Evolutionary conservation across 2,888 invertebrate species (phyloP), one percentile per base, ranked within the genome.

Genomic region (Lapara coniferarum): DNA sequence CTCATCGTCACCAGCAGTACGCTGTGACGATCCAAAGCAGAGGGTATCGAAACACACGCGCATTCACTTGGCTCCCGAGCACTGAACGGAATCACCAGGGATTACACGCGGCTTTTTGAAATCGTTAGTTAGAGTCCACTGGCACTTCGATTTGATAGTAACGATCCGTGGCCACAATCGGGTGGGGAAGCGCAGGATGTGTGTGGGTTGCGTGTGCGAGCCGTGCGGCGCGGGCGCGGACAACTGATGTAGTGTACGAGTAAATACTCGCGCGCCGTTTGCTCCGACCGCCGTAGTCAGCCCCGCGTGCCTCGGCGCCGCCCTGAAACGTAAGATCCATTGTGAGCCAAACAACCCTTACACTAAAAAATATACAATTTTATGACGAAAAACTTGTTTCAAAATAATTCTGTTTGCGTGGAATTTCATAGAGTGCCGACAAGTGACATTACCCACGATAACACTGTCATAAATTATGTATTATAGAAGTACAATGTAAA

Each of bases 1-100:
- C 89, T 95, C 96, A 95, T 96, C 96, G 95, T 96, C 96, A 95
- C 95, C 96, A 95, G 95, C 95, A 95, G 95, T 95, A 89, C 96
- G 96, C 95, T 96, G 96, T 96, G 96, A 95, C 95, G 97, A 97
- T 95, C 97, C 96, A 96, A 97, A 97, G 96, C 97, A 97, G 95
- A 96, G 95, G 95, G 96, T 96, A 94, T 97, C 97, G 95, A 97
- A 97, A 94, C 97, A 97, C 95, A 97, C 96, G 95, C 97, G 97
- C 97, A 97, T 97, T 96, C 96, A 96, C 95, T 95, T 95, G 95
- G 95, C 90, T 95, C 86, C 87, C 88, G 89, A 88, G 89, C 90
- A 89, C 89, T 88, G 78, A 85, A 89, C 88, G 81, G 85, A 89
- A 91, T 86, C 92, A 91, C 91, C 84, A 75, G 79, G 85, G 89